Base-by-base conservation (phyloP, 2,888 invertebrate species). In the Nymphalis polychloros region DNA sequence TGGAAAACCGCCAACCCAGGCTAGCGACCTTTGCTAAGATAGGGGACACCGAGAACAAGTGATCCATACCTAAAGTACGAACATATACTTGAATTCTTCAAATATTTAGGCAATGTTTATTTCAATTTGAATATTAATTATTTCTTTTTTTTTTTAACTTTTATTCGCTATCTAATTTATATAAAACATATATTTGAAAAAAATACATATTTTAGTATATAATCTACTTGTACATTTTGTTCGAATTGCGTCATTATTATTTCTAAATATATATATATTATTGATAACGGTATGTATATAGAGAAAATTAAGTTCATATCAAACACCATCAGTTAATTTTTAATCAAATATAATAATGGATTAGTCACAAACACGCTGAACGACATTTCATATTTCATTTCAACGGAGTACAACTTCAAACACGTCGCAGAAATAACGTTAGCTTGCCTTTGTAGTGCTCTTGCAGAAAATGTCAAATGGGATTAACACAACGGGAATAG, bases 381-480 rank as follows among this genome's bases (percentile, higher is more conserved):
- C 69, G 59, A 65, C 63, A 64, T 70, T 71, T 74, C 73, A 74
- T 74, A 70, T 72, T 72, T 74, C 73, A 76, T 71, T 68, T 67
- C 10, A 52, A 64, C 63, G 46, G 67, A 67, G 68, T 60, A 64
- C 70, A 66, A 74, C 70, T 70, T 72, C 73, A 72, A 72, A 74
- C 70, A 70, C 31, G 49, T 48, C 59, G 59, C 71, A 59, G 69
- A 72, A 76, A 76, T 76, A 76, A 65, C 68, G 66, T 27, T 55
- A 55, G 59, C 52, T 48, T 48, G 53, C 69, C 65, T 19, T 19
- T n/a, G 47, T 35, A 70, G 64, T 70, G 69, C 69, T 72, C 71
- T 64, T 66, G 73, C 72, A 72, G 75, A 74, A 76, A 76, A 77
- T 77, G 77, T 77, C 76, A 82, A 79, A 79, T 75, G 80, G 78